Evolutionary conservation across 2,888 invertebrate genomes (phyloP), one percentile per base, ranked within the genome.

Genomic region (Spialia ferax): DNA sequence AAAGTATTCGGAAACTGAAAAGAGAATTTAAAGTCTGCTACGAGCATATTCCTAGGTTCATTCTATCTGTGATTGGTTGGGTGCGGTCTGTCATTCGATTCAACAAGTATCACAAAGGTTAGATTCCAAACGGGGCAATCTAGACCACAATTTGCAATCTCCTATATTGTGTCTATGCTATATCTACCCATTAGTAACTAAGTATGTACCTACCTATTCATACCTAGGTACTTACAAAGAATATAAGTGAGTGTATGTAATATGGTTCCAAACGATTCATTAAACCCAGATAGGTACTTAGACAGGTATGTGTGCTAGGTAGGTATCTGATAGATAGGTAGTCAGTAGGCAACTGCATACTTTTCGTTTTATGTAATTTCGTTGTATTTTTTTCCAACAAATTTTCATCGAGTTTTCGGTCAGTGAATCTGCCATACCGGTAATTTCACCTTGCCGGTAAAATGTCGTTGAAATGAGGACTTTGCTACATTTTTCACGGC

Each of bases 401-500:
- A 13, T 8, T 13, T 48, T 48, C 22, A 57, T 50, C 54, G 32
- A 11, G 18, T 50, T 65, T 65, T 42, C 60, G 60, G 59, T 66
- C 66, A 66, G 59, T 26, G 59, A 52, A 54, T 68, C 56, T 50
- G n/a, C 65, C 22, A 38, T n/a, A 22, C 63, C 48, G 45, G 32
- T 54, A 59, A 64, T 63, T 69, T 56, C 60, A 60, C 63, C 52
- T 57, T 52, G 18, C 10, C 18, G 59, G 61, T 23, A 67, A 50
- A 48, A 55, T 54, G 52, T 69, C 65, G 59, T 69, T 63, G 68
- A 71, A 71, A 23, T 52, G 55, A 61, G 66, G 54, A 70, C 68
- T 73, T 70, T 70, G 73, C 64, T 74, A 71, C 70, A 76, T 77
- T 82, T 81, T 79, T 78, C 78, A 81, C 78, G 82, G 79, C 74